Evolutionary conservation across 2,888 invertebrate genomes (phyloP).

Genomic region (Acronicta alni): DNA sequence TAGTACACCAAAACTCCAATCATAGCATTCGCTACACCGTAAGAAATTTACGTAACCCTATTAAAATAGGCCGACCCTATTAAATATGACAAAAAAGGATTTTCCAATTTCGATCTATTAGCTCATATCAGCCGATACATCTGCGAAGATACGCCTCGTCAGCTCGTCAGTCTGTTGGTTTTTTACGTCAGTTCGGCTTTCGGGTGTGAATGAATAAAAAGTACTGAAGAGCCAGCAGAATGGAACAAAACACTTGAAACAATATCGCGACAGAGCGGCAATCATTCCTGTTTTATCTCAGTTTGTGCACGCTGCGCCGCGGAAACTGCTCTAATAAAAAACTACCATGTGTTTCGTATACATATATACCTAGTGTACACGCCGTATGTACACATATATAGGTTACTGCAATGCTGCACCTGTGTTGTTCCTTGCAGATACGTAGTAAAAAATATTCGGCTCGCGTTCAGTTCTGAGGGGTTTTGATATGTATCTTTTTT

Average conservation of each 20-base stretch:
- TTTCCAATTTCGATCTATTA: slow-evolving; percentile 9
- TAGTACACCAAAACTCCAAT: too few relatives aligned
- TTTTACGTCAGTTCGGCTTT: slow-evolving; percentile 71
- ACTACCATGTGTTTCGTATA: slow-evolving; percentile 74
- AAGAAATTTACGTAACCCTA: slow-evolving; percentile 32
- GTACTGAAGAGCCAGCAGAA: slow-evolving; percentile 73
- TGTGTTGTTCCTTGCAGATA: slow-evolving; percentile 58
- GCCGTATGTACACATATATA: slow-evolving; percentile 45
- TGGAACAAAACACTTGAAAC: slow-evolving; percentile 86
- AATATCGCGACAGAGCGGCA: slow-evolving; percentile 86
- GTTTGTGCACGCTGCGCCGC: slow-evolving; percentile 84
- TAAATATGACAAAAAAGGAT: slow-evolving; percentile 4
- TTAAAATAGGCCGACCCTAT: too few relatives aligned
- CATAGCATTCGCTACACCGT: slow-evolving; percentile 5
- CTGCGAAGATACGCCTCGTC: slow-evolving; percentile 65
- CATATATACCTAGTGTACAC: slow-evolving; percentile 41
- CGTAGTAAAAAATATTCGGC: slow-evolving; percentile 50
- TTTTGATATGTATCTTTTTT: slow-evolving; percentile 19
- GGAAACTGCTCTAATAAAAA: slow-evolving; percentile 86
- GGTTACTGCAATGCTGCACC: slow-evolving; percentile 59
- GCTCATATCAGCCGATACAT: slow-evolving; percentile 53
- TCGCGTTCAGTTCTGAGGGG: slow-evolving; percentile 25
- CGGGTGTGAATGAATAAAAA: slow-evolving; percentile 79
- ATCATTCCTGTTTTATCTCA: slow-evolving; percentile 88
- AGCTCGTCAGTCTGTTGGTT: slow-evolving; percentile 64